Evolutionary conservation across 2,888 invertebrate genomes (phyloP), one percentile per base, ranked within the genome.

Genomic region (Leptopterna dolabrata): DNA sequence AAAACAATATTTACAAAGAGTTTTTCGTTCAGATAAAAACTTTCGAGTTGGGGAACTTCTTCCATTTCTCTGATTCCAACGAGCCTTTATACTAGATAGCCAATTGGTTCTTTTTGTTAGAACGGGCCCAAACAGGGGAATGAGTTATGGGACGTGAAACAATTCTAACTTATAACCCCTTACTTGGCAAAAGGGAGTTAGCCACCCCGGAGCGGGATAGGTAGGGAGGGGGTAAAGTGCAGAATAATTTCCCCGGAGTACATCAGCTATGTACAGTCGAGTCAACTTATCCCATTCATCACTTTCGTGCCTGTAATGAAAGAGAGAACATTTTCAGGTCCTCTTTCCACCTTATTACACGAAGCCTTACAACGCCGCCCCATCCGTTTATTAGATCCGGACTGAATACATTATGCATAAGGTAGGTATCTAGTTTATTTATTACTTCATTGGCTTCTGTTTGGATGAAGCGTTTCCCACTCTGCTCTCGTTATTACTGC

Each of bases 221-320:
- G 30, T 27, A 29, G 76, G 71, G 27, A 30, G 43, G 16, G 85
- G 30, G 85, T 76, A 85, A 85, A 85, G 55, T 85, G 85, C 85
- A 85, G 85, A 85, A 85, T 85, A 73, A 85, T 85, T 85, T 85
- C 85, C 85, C 85, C 51, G 43, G 85, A 85, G 85, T 85, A 85
- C 85, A 85, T 85, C 85, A 85, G 85, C 85, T 85, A 85, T 85
- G 85, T 85, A 85, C 85, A 73, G 85, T 73, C 85, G 76, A 85
- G 85, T 85, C 85, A 85, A 85, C 85, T 85, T 85, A 85, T 85
- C 85, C 47, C 85, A 85, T 85, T 85, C 85, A 85, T 85, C 85
- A 85, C 85, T 73, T 78, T 85, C 85, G 85, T 85, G 30, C 85
- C 85, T 71, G 71, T 85, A 85, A 85, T 85, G 85, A 85, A 85